A percentile compares a stretch with the other conserved stretches of the same genome.
phyloP scores from a whole-genome alignment of 2,888 invertebrate species.

The Ormyrus thymus region DNA sequence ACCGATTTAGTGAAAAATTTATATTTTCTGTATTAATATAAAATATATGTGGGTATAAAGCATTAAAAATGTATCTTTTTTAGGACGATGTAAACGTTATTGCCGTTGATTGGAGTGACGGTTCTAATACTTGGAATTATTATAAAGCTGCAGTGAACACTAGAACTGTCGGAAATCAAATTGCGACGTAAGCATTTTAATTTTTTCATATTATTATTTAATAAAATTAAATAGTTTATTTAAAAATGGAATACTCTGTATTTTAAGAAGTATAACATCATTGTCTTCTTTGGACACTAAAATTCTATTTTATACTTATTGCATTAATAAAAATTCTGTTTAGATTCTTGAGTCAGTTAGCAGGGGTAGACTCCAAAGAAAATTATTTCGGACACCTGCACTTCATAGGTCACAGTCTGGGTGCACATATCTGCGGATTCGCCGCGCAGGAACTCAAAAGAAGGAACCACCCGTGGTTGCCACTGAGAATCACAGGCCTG shows the following conservation, averaged over 20 bases:
- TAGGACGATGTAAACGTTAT: slow-evolving; percentile 81
- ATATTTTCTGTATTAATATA: too few species aligned
- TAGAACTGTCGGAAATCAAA: slow-evolving; percentile 77
- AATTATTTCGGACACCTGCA: slow-evolving; percentile 72
- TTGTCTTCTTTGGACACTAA: too few species aligned
- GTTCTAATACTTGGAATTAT: slow-evolving; percentile 80
- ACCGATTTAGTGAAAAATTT: too few species aligned
- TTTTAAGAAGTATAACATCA: too few species aligned
- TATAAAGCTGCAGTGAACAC: slow-evolving; percentile 80
- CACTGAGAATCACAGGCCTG: slow-evolving; percentile 76
- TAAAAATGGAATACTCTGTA: too few species aligned
- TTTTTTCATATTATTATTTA: background rate
- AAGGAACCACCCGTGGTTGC: slow-evolving; percentile 65
- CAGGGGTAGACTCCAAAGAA: too few species aligned
- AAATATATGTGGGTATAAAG: too few species aligned
- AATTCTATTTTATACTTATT: too few species aligned
- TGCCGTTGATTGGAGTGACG: slow-evolving; percentile 81
- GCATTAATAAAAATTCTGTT: too few species aligned
- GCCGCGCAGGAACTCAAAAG: slow-evolving; percentile 76
- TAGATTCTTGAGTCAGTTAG: too few species aligned
- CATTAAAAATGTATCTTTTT: background rate
- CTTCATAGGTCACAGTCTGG: slow-evolving; percentile 80
- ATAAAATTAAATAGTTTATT: background rate
- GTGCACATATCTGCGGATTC: slow-evolving; percentile 80
- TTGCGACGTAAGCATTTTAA: slow-evolving; percentile 75